Percentiles rank a stretch among this genome's conserved stretches.
phyloP scores from a whole-genome alignment of 2,888 invertebrate species.

The Bhutanitis thaidina region DNA sequence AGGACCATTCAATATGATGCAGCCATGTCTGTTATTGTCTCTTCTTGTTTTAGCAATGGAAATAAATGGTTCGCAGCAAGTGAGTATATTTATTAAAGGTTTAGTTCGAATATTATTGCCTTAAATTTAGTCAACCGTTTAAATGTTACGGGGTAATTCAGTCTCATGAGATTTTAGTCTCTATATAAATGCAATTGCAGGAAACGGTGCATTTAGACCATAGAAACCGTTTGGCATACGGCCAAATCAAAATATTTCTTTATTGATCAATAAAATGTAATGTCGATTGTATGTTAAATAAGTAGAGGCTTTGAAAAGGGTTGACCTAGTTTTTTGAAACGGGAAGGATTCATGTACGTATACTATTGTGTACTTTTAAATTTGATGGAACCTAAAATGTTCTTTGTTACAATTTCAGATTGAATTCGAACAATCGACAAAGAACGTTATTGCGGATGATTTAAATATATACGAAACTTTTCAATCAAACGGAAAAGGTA shows the following conservation, averaged over 20 bases:
- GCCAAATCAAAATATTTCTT: slow-evolving; percentile 67
- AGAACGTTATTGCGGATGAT: slow-evolving; percentile 24
- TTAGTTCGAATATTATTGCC: background rate
- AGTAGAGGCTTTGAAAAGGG: slow-evolving; percentile 46
- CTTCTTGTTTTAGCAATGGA: slow-evolving; percentile 46
- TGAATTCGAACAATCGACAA: slow-evolving; percentile 27
- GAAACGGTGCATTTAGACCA: slow-evolving; percentile 22
- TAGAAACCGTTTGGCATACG: slow-evolving; percentile 52
- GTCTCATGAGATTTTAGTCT: slow-evolving; percentile 26
- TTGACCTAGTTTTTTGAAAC: slow-evolving; percentile 59
- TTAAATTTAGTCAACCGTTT: slow-evolving; percentile 1
- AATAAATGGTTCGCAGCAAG: slow-evolving; percentile 42
- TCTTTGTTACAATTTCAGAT: slow-evolving; percentile 33
- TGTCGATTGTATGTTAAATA: slow-evolving; percentile 50
- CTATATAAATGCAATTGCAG: slow-evolving; percentile 51
- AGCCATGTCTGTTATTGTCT: slow-evolving; percentile 47
- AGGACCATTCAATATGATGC: slow-evolving; percentile 58
- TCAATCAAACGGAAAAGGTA: slow-evolving; percentile 23
- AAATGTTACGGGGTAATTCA: slow-evolving; percentile 6
- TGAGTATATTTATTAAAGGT: slow-evolving; percentile 36
- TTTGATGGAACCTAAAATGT: slow-evolving; percentile 27
- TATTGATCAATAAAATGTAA: slow-evolving; percentile 43
- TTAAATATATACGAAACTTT: slow-evolving; percentile 14
- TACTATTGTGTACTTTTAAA: slow-evolving; percentile 46
- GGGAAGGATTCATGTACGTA: slow-evolving; percentile 44